Evolutionary conservation across 2,113 vertebrate species (phyloP).

Genomic region (Ursus arctos): DNA sequence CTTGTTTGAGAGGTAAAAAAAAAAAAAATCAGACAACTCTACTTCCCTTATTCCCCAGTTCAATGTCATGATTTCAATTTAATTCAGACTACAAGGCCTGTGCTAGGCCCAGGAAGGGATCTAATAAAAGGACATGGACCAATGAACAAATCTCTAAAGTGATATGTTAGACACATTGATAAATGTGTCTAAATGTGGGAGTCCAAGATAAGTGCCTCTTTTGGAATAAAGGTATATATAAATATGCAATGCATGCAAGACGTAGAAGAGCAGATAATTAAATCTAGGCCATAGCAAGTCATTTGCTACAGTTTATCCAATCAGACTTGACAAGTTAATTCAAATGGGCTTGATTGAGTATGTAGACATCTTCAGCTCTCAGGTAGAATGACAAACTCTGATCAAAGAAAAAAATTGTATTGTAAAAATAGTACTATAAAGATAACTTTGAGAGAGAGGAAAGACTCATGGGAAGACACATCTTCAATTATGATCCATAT

Average conservation of each 20-base stretch:
- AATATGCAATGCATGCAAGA: neutral
- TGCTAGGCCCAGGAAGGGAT: neutral
- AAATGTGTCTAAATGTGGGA: neutral
- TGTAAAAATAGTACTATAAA: conserved; percentile 46
- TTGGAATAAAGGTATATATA: neutral
- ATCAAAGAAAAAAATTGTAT: conserved; percentile 49
- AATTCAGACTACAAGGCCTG: neutral
- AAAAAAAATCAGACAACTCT: neutral
- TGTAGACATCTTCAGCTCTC: conserved; percentile 35
- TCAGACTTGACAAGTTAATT: conserved; percentile 26
- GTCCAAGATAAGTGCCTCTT: neutral
- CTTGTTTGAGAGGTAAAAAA: conserved; percentile 27
- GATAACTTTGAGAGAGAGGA: conserved; percentile 12
- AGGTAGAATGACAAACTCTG: neutral
- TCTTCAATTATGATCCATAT: conserved; percentile 36
- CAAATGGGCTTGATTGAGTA: conserved; percentile 12
- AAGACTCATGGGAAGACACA: conserved; percentile 55
- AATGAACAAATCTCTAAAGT: neutral
- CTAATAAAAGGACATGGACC: neutral
- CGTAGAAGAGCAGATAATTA: neutral
- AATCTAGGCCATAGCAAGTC: neutral
- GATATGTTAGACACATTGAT: neutral
- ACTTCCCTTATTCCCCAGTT: neutral
- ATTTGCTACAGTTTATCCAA: conserved; percentile 50
- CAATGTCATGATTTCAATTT: neutral